Percentiles rank a stretch among this genome's conserved stretches.
Evolutionary conservation across 1,140 invertebrate genomes (phyloP).

Genomic region (Arctopsyche grandis): DNA sequence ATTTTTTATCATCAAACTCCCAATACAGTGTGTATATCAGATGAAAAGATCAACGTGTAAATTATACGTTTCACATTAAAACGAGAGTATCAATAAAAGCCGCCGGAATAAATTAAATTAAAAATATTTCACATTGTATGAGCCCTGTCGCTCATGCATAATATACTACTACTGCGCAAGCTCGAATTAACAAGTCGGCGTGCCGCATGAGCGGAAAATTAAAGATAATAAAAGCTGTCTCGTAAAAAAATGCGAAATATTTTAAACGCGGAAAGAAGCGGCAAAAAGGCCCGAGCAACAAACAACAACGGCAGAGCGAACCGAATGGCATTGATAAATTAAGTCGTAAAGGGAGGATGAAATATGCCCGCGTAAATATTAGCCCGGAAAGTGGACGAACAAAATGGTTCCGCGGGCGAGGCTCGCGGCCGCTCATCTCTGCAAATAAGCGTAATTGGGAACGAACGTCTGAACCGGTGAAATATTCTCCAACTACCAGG

Average conservation of each 20-base stretch:
- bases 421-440: background rate
- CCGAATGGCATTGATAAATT: slow-evolving; percentile 30
- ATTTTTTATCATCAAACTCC: too few relatives aligned
- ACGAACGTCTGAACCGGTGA: background rate
- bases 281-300: background rate
- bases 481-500: background rate
- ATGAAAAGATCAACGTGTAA: background rate
- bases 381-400: background rate
- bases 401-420: slow-evolving; percentile 4
- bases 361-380: slow-evolving; percentile 30
- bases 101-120: slow-evolving; percentile 20
- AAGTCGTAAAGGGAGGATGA: slow-evolving; percentile 32
- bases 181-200: slow-evolving; percentile 23
- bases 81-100: background rate
- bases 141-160: slow-evolving; percentile 1
- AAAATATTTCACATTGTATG: slow-evolving; percentile 7
- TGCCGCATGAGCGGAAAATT: slow-evolving; percentile 20
- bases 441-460: slow-evolving; percentile 29
- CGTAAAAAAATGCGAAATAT: background rate
- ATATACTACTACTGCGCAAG: too few relatives aligned
- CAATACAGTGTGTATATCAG: background rate
- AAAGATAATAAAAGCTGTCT: slow-evolving; percentile 5
- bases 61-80: background rate
- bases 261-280: background rate
- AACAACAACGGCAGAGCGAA: background rate